These are phyloP conservation scores for Sarcophilus harrisii DNA, from an alignment of 2,797 vertebrate genomes.

Conservation along the genomic window DNA sequence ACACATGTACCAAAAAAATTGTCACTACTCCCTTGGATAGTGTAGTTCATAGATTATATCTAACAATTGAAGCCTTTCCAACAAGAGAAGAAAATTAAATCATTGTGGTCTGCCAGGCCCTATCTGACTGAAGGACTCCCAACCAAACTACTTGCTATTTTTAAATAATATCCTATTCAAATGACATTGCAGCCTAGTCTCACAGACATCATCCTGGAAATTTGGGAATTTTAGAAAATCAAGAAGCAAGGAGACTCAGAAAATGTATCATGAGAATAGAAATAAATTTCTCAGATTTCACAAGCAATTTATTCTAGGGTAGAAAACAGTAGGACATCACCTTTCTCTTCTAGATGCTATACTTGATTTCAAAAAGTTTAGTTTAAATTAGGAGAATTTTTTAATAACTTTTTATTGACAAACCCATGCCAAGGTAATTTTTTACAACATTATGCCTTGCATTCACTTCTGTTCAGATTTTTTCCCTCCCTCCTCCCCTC, in stretches of 20 bases:
- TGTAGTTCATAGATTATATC: conserved; percentile 33
- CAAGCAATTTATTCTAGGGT: background rate
- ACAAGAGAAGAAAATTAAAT: conserved; percentile 28
- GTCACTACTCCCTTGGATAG: conserved; percentile 10
- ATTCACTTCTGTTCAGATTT: too few relatives aligned
- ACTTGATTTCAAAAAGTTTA: background rate
- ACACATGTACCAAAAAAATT: conserved; percentile 17
- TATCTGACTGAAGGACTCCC: background rate
- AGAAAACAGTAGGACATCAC: background rate
- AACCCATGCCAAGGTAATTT: too few relatives aligned
- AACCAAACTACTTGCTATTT: conserved; percentile 5
- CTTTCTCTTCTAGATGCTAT: background rate
- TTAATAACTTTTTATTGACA: too few relatives aligned
- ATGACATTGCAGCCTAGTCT: background rate
- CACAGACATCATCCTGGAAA: background rate
- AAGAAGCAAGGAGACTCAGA: conserved; percentile 28
- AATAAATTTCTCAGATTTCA: background rate
- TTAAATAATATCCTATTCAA: conserved; percentile 9
- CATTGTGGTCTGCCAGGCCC: background rate
- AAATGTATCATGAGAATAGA: background rate
- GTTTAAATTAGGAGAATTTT: background rate
- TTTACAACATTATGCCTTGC: too few relatives aligned
- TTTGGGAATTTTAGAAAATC: conserved; percentile 29
- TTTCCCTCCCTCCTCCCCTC: too few relatives aligned
- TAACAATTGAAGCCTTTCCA: conserved; percentile 27